These are phyloP conservation scores for Mormyrus lacerda DNA, from an alignment of 2,113 vertebrate species.

Conservation along the genomic window DNA sequence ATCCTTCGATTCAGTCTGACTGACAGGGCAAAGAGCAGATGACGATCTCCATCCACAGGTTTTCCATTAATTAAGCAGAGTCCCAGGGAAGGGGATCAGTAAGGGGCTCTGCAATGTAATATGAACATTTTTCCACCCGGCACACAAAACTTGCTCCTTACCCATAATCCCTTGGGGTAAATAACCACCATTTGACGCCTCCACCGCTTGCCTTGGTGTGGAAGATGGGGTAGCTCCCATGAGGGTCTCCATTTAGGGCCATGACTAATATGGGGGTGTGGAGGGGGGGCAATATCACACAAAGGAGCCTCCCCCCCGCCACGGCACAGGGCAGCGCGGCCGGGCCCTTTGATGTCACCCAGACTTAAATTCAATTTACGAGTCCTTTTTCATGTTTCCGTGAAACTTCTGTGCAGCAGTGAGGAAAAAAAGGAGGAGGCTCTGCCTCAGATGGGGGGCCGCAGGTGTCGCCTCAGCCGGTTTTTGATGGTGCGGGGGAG, in stretches of 20 bases:
- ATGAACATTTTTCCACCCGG: conserved; percentile 42
- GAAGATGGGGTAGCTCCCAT: conserved; percentile 39
- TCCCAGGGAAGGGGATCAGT: conserved; percentile 31
- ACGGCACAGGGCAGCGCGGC: neutral
- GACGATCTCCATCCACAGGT: conserved; percentile 33
- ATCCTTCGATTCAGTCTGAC: neutral
- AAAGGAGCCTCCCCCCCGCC: conserved; percentile 34
- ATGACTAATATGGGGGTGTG: conserved; percentile 18
- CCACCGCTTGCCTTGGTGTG: neutral
- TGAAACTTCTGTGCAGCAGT: conserved; percentile 34
- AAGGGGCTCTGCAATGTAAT: conserved; percentile 44
- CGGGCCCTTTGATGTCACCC: conserved; percentile 42
- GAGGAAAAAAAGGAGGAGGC: conserved; percentile 2
- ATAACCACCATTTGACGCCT: neutral
- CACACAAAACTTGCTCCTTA: conserved; percentile 38
- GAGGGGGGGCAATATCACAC: conserved; percentile 48
- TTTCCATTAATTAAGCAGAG: conserved; percentile 50
- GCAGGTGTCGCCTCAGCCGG: conserved; percentile 45
- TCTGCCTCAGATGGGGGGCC: conserved; percentile 31
- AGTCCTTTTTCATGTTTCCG: conserved; percentile 54
- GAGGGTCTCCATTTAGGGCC: conserved; percentile 35
- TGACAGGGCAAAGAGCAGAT: conserved; percentile 27
- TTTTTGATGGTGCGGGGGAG: conserved; percentile 48
- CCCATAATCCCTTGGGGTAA: conserved; percentile 13
- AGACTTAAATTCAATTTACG: conserved; percentile 50